Percentiles rank a stretch among this genome's conserved stretches.
phyloP scores from a whole-genome alignment of 2,888 invertebrate species.

The Drosophila anceps region DNA sequence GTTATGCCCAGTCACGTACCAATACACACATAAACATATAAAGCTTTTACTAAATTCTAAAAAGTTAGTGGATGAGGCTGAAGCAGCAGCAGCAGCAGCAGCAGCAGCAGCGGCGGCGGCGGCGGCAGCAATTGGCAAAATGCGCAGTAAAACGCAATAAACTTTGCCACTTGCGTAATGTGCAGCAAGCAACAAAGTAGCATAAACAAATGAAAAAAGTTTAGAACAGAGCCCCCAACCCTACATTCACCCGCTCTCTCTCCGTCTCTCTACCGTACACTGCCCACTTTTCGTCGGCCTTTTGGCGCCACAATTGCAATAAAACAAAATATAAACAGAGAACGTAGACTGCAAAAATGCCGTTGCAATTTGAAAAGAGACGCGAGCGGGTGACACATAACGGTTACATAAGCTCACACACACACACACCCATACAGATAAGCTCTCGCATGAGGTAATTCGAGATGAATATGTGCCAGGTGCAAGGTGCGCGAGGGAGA shows the following conservation, averaged over 20 bases:
- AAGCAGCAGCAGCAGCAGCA: neutral
- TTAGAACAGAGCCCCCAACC: constrained; percentile 34
- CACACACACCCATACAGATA: constrained; percentile 4
- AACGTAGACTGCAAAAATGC: constrained; percentile 28
- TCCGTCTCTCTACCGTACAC: neutral
- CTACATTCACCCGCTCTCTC: neutral
- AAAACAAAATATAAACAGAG: constrained; percentile 71
- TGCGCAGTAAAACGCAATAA: constrained; percentile 73
- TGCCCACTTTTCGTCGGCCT: constrained; percentile 40
- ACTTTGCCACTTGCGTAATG: constrained; percentile 71
- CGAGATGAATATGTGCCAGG: constrained; percentile 45
- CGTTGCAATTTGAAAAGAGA: constrained; percentile 43
- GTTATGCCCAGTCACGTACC: constrained; percentile 50
- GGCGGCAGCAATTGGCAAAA: constrained; percentile 43
- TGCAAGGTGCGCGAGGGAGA: constrained; percentile 7
- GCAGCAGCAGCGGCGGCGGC: neutral
- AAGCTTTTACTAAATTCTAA: constrained; percentile 48
- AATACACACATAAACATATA: constrained; percentile 1
- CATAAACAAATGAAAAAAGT: constrained; percentile 63
- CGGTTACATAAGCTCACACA: constrained; percentile 55
- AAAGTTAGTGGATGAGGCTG: constrained; percentile 23
- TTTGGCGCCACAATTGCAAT: constrained; percentile 75
- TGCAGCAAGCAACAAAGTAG: constrained; percentile 61
- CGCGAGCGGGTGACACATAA: constrained; percentile 44
- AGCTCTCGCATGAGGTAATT: constrained; percentile 58